Base-by-base conservation (phyloP, 2,888 invertebrate genomes). In the Agonopterix arenella region DNA sequence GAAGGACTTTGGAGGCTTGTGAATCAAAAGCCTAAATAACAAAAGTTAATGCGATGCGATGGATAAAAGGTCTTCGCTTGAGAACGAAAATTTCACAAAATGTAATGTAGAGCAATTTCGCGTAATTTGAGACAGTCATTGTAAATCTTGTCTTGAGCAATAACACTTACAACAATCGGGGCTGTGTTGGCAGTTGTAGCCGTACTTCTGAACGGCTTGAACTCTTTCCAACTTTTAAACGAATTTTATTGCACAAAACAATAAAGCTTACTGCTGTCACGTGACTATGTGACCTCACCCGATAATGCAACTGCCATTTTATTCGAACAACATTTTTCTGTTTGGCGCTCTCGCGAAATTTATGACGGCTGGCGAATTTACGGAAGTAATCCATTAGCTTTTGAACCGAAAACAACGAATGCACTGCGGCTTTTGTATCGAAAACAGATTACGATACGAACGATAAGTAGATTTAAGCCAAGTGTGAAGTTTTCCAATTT, bases 151-250 rank as follows among this genome's bases (percentile, higher is more conserved):
- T 11, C 11, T 11, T 9, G 40, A 11, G 43, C 8, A 69, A 69
- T 69, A 73, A 73, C 62, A 68, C 66, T 73, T 78, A 76, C 74
- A 76, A 73, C 73, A 70, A 78, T 78, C 71, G 73, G 73, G 65
- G 68, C 66, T 61, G 56, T 56, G 58, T 67, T 72, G 71, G 76
- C 72, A 69, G 61, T 40, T 40, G 40, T 64, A 28, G 11, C 62
- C 65, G 63, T 67, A 18, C 57, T 56, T 52, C 62, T 67, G 58
- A 58, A 70, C 62, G 57, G 60, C 44, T 73, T 83, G 83, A 84
- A 81, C 65, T 63, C 60, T 62, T 65, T 83, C 80, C 84, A 84
- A 84, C 67, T 81, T 77, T 81, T 77, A 81, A 82, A 74, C 72
- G 76, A 70, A 77, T 76, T 84, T 76, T 73, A 78, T 76, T 73